Evolutionary conservation across 92 coral and sea anemone species (phyloP).

Genomic region (Pocillopora meandrina): DNA sequence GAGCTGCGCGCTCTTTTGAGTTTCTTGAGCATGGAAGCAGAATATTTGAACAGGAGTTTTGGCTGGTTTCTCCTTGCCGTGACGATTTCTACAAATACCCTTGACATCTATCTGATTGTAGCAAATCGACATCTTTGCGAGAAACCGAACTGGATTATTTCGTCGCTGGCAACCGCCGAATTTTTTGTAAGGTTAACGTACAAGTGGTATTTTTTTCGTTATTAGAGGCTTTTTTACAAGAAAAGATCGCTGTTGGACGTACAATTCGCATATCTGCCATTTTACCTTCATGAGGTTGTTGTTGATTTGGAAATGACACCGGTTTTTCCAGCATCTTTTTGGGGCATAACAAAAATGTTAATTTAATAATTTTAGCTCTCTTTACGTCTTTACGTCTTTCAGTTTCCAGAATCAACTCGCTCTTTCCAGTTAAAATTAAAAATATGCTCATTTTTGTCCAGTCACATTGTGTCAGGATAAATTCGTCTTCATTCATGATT

Average conservation of each 20-base stretch:
- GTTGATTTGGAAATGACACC: conserved; percentile 91
- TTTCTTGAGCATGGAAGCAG: neutral
- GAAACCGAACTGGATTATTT: conserved; percentile 10
- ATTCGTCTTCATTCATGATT: conserved; percentile 8
- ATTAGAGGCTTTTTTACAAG: neutral
- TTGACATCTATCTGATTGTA: conserved; percentile 5
- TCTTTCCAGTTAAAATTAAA: neutral
- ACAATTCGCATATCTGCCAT: conserved; percentile 72
- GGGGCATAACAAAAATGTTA: conserved; percentile 10
- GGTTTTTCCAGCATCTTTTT: conserved; percentile 32
- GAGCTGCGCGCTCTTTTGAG: neutral
- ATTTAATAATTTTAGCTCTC: neutral
- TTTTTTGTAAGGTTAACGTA: conserved; percentile 11
- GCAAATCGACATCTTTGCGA: conserved; percentile 8
- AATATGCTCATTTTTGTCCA: neutral
- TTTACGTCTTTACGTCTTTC: no score
- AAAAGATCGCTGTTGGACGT: conserved; percentile 12
- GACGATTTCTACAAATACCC: neutral
- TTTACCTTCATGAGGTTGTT: conserved; percentile 70
- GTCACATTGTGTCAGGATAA: conserved; percentile 18
- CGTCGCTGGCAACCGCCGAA: conserved; percentile 16
- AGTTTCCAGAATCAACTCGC: neutral
- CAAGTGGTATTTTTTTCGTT: conserved; percentile 2
- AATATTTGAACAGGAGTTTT: neutral
- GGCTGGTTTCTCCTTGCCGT: neutral